Evolutionary conservation across 1,140 invertebrate genomes (phyloP).

Genomic region (Caerostris darwini): DNA sequence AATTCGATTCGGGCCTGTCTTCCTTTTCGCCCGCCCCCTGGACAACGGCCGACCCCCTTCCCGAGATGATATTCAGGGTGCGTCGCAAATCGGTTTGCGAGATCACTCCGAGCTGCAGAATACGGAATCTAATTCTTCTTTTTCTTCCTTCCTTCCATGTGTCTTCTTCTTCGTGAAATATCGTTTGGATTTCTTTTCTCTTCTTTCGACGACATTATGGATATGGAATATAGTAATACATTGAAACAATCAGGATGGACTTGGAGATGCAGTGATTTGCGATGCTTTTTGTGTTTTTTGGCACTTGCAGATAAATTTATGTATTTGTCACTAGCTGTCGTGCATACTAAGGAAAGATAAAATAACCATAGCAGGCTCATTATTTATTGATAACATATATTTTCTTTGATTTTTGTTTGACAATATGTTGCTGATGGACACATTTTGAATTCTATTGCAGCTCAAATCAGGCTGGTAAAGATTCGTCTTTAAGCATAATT

Average conservation of each 20-base stretch:
- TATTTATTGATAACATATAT: no score
- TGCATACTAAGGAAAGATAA: no score
- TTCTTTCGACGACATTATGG: not conserved
- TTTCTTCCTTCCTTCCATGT: not conserved
- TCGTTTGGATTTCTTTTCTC: not conserved
- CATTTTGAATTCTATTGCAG: no score
- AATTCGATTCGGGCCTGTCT: slow-evolving; percentile 46
- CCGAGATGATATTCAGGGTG: not conserved
- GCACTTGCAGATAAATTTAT: not conserved
- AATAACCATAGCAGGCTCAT: no score
- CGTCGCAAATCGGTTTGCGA: slow-evolving; percentile 3
- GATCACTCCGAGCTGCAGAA: not conserved
- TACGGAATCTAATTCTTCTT: slow-evolving; percentile 2
- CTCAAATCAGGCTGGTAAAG: no score
- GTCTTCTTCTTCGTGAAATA: not conserved
- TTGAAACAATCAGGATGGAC: not conserved
- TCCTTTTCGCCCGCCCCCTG: slow-evolving; percentile 12
- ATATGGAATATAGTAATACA: not conserved
- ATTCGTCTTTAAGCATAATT: no score
- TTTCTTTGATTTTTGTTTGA: no score
- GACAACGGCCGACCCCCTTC: not conserved
- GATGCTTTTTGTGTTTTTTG: not conserved
- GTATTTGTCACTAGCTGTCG: no score
- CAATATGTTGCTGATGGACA: no score
- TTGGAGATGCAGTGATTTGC: not conserved